Conservation (phyloP, 2,797 vertebrate genomes). For the Poeciliopsis turneri region DNA sequence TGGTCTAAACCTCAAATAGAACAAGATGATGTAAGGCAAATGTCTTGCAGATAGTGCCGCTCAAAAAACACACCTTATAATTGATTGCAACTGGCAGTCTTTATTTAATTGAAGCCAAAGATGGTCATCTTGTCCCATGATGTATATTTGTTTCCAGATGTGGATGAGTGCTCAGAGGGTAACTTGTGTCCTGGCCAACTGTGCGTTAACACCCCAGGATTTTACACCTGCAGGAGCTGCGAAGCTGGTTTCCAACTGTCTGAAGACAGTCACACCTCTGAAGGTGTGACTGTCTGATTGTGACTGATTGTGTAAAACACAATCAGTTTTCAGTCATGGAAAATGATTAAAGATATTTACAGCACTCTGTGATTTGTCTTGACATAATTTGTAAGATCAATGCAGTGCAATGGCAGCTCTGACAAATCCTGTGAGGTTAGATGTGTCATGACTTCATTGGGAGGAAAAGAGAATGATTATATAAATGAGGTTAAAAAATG, state of each 20-base stretch:
- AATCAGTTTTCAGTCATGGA: slow-evolving; percentile 10
- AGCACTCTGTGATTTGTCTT: slow-evolving; percentile 49
- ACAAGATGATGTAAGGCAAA: slow-evolving; percentile 66
- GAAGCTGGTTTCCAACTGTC: slow-evolving; percentile 60
- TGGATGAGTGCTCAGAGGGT: slow-evolving; percentile 74
- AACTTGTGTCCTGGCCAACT: slow-evolving; percentile 71
- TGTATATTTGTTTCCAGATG: slow-evolving; percentile 72
- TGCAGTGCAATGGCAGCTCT: slow-evolving; percentile 54
- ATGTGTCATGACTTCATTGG: slow-evolving; percentile 78
- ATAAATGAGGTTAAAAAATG: slow-evolving; percentile 62
- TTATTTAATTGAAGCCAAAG: slow-evolving; percentile 63
- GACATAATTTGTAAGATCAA: slow-evolving; percentile 74
- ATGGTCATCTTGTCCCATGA: slow-evolving; percentile 60
- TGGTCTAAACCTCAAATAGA: slow-evolving; percentile 63
- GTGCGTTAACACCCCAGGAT: slow-evolving; percentile 73
- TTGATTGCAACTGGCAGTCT: slow-evolving; percentile 61
- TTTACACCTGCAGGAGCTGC: slow-evolving; percentile 73
- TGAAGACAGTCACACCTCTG: slow-evolving; percentile 56
- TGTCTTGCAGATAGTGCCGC: slow-evolving; percentile 45
- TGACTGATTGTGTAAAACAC: too few relatives aligned
- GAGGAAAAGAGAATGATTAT: slow-evolving; percentile 64
- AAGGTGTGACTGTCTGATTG: too few relatives aligned
- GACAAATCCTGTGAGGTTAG: slow-evolving; percentile 58
- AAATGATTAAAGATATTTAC: slow-evolving; percentile 55
- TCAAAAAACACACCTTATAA: slow-evolving; percentile 47